Conservation (phyloP, 2,888 invertebrate genomes). For the Pecten maximus region DNA sequence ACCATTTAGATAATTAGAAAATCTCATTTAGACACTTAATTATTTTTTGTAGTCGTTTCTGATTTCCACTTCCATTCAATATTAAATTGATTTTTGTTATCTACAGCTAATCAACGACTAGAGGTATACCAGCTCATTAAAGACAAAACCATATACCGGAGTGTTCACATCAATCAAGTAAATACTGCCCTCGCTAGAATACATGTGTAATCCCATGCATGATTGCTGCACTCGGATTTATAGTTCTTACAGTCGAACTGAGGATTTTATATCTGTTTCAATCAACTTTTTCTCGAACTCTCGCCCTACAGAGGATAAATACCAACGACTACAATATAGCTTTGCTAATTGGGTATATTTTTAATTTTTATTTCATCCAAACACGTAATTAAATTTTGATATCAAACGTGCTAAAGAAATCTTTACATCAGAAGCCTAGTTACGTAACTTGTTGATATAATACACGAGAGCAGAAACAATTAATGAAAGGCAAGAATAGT, state of each 20-base stretch:
- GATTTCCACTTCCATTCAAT: background rate
- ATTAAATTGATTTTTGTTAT: background rate
- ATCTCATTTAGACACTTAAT: background rate
- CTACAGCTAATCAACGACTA: background rate
- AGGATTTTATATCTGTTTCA: background rate
- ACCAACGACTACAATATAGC: no score
- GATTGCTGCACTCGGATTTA: background rate
- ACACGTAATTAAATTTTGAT: no score
- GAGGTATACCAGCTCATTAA: background rate
- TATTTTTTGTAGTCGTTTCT: background rate
- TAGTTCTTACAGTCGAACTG: background rate
- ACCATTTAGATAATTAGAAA: no score
- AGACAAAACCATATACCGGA: background rate
- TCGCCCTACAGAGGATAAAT: no score
- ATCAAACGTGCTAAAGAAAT: no score
- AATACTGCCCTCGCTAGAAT: background rate
- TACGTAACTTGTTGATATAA: no score
- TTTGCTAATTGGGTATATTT: no score
- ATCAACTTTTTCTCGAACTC: no score
- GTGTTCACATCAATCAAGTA: background rate
- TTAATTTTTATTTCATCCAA: no score
- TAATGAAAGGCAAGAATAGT: no score
- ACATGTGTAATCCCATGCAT: background rate
- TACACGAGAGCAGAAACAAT: no score
- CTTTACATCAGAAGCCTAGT: no score